phyloP scores from a whole-genome alignment of 2,797 vertebrate genomes.

The Sebastes oblongus region DNA sequence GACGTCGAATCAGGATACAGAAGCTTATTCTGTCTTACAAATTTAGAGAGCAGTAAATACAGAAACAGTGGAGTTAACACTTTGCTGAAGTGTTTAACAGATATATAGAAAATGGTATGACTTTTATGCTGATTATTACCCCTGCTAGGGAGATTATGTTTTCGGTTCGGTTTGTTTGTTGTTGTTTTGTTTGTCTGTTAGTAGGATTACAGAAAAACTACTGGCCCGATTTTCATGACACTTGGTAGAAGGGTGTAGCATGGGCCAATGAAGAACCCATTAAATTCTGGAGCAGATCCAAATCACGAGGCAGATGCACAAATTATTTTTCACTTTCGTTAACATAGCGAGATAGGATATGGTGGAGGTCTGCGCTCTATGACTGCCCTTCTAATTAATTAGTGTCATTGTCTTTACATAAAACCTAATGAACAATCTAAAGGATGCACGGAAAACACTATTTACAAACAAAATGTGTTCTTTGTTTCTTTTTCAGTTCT shows the following conservation, averaged over 20 bases:
- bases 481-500: not conserved
- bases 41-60: not conserved
- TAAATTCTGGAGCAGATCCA: not conserved
- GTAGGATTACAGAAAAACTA: too few species aligned
- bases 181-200: not conserved
- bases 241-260: not conserved
- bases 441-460: not conserved
- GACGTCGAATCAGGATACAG: too few species aligned
- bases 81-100: not conserved
- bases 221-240: not conserved
- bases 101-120: not conserved
- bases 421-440: not conserved
- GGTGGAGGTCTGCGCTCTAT: too few species aligned
- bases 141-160: not conserved
- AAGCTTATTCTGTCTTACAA: too few species aligned
- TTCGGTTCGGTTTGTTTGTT: too few species aligned
- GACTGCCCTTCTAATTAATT: too few species aligned
- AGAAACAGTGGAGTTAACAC: not conserved
- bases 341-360: too few species aligned
- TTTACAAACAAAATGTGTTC: not conserved
- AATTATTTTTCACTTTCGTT: not conserved
- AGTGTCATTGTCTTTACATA: not conserved
- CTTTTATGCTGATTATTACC: not conserved
- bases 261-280: not conserved
- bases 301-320: fast-evolving